These are phyloP conservation scores for Pangasius djambal DNA, from an alignment of 2,797 vertebrate species.

Conservation along the genomic window DNA sequence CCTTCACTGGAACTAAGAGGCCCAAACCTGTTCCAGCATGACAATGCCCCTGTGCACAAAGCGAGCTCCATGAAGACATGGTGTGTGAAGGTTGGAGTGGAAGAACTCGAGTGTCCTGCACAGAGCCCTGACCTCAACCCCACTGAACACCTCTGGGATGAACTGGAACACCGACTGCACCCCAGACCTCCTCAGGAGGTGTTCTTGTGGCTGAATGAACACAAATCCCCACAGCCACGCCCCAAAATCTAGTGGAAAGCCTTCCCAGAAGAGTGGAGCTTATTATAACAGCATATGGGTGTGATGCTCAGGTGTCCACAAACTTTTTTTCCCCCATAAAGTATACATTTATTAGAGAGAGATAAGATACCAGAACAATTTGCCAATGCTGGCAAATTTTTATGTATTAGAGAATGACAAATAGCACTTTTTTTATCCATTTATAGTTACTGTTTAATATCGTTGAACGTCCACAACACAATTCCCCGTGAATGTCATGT, in stretches of 20 bases:
- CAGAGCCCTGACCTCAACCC: too few relatives aligned
- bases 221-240: not conserved
- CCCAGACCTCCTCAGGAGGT: not conserved
- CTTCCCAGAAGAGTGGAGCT: not conserved
- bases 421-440: too few relatives aligned
- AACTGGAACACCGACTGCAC: too few relatives aligned
- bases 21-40: too few relatives aligned
- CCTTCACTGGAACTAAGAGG: too few relatives aligned
- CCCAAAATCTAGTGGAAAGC: not conserved
- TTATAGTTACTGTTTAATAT: not conserved
- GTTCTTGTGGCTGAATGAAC: not conserved
- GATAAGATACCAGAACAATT: too few relatives aligned
- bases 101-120: too few relatives aligned
- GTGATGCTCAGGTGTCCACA: not conserved
- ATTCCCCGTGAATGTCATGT: too few relatives aligned
- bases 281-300: not conserved
- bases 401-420: not conserved
- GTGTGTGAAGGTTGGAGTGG: too few relatives aligned
- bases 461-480: too few relatives aligned
- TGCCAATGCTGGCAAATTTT: not conserved
- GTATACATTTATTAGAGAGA: not conserved
- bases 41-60: not conserved
- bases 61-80: too few relatives aligned
- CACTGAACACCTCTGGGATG: too few relatives aligned
- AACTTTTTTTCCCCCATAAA: not conserved